phyloP scores from a whole-genome alignment of 2,888 invertebrate genomes.

The Troides oblongomaculatus region DNA sequence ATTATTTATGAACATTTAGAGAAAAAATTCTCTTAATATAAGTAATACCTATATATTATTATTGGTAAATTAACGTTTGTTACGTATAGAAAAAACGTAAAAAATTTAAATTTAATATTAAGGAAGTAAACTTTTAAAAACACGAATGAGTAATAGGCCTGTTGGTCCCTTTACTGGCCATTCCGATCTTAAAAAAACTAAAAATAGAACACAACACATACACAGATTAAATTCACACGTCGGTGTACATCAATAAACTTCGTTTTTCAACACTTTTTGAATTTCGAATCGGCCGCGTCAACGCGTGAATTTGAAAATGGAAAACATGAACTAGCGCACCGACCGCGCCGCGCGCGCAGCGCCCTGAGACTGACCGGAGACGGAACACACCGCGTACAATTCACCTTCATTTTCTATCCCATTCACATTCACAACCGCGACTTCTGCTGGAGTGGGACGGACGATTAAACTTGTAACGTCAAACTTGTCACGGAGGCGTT shows the following conservation, averaged over 20 bases:
- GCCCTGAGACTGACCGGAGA: slow-evolving; percentile 73
- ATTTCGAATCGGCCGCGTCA: slow-evolving; percentile 51
- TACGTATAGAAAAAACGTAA: neutral
- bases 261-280: slow-evolving; percentile 45
- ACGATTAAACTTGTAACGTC: slow-evolving; percentile 43
- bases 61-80: neutral
- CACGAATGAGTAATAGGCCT: slow-evolving; percentile 30
- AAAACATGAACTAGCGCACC: slow-evolving; percentile 46
- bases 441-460: slow-evolving; percentile 46
- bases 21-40: too few species aligned
- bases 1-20: too few species aligned
- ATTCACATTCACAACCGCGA: slow-evolving; percentile 45
- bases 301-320: slow-evolving; percentile 51
- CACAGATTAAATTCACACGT: slow-evolving; percentile 26
- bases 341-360: slow-evolving; percentile 68
- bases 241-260: slow-evolving; percentile 63
- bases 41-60: too few species aligned
- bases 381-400: slow-evolving; percentile 52
- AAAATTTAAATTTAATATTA: neutral
- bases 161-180: slow-evolving; percentile 32
- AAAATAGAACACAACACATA: slow-evolving; percentile 24
- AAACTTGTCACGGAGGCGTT: slow-evolving; percentile 51
- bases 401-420: slow-evolving; percentile 52
- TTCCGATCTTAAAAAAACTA: slow-evolving; percentile 4
- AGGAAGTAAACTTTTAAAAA: slow-evolving; percentile 10